A percentile compares a stretch with the other conserved stretches of the same genome.
phyloP scores from a whole-genome alignment of 1,140 invertebrate species.

The Bemisia tabaci region DNA sequence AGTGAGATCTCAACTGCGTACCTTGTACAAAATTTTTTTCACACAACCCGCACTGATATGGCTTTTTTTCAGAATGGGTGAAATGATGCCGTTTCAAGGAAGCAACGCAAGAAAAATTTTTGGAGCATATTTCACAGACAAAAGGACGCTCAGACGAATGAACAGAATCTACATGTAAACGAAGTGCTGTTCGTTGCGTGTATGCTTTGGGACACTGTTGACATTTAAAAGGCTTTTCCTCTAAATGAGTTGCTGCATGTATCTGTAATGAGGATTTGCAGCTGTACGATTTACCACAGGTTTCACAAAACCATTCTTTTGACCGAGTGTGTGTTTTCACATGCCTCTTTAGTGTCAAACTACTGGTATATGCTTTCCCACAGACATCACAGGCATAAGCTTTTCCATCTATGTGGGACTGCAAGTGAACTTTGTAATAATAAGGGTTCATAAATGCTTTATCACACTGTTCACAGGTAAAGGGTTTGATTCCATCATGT shows the following conservation, averaged over 20 bases:
- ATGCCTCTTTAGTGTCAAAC: background rate
- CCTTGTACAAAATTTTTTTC: background rate
- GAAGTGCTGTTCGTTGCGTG: background rate
- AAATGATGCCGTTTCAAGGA: background rate
- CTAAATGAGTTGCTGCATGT: background rate
- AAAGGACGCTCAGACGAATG: background rate
- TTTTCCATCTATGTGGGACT: background rate
- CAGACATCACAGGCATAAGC: background rate
- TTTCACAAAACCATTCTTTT: background rate
- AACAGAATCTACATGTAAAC: background rate
- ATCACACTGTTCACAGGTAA: background rate
- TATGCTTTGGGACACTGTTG: background rate
- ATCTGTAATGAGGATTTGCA: background rate
- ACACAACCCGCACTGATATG: background rate
- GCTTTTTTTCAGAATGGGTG: background rate
- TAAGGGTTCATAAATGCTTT: background rate
- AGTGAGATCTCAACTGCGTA: background rate
- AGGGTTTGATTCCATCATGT: background rate
- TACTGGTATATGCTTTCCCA: background rate
- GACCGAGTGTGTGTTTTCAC: background rate
- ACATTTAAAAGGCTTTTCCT: background rate
- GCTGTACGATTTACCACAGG: background rate
- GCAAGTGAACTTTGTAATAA: background rate
- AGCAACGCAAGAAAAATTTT: background rate
- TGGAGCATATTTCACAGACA: background rate